Evolutionary conservation across 1,140 invertebrate genomes (phyloP).

Genomic region (Aphelenchoides besseyi): DNA sequence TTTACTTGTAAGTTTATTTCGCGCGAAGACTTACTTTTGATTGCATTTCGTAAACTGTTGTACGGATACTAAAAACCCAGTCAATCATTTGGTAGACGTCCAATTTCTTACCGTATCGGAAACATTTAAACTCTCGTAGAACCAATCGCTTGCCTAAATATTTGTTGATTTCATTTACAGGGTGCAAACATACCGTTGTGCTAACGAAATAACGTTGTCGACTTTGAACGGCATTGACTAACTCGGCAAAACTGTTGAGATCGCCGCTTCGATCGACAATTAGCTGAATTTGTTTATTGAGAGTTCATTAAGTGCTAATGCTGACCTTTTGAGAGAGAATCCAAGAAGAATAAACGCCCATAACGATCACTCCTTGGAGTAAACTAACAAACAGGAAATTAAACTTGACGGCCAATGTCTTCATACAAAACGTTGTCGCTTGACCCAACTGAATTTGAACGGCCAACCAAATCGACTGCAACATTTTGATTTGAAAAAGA

Average conservation of each 20-base stretch:
- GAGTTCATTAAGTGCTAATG: not conserved
- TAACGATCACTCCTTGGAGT: slow-evolving; percentile 8
- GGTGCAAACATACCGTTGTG: too few species aligned
- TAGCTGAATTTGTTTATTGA: not conserved
- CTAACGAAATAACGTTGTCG: not conserved
- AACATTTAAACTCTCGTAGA: not conserved
- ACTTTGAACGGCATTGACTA: not conserved
- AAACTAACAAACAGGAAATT: slow-evolving; percentile 13
- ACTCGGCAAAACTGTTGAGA: not conserved
- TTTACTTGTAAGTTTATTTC: too few species aligned
- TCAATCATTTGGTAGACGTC: not conserved
- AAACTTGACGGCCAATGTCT: not conserved
- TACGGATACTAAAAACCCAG: not conserved
- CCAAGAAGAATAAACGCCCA: slow-evolving; percentile 11
- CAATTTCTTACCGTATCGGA: not conserved
- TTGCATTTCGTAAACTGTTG: not conserved
- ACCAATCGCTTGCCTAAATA: slow-evolving; percentile 13
- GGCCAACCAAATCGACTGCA: slow-evolving; percentile 12
- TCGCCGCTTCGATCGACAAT: not conserved
- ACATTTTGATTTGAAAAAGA: not conserved
- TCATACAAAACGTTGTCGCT: not conserved
- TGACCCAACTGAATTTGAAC: slow-evolving; percentile 16
- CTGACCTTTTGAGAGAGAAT: slow-evolving; percentile 9
- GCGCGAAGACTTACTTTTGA: not conserved
- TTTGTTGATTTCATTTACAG: too few species aligned